Evolutionary conservation across 2,888 invertebrate genomes (phyloP).

Genomic region (Schizaphis graminum): DNA sequence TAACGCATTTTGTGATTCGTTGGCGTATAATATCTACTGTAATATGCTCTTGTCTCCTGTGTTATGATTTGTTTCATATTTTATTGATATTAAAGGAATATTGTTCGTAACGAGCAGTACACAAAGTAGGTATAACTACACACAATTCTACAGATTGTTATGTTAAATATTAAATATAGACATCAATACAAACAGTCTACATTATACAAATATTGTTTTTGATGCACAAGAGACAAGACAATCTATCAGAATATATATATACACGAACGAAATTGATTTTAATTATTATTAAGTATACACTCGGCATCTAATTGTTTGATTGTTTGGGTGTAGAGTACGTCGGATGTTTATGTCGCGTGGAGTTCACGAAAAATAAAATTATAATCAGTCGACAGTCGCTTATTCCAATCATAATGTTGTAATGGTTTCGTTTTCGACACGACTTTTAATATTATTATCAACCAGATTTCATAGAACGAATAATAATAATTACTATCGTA

Average conservation of each 20-base stretch:
- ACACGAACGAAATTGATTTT: background rate
- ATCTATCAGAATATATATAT: background rate
- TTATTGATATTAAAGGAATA: background rate
- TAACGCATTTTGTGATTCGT: background rate
- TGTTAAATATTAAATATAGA: background rate
- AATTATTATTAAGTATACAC: background rate
- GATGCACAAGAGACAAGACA: background rate
- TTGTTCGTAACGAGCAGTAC: background rate
- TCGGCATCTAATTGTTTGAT: background rate
- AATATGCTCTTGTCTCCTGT: background rate
- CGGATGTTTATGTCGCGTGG: background rate
- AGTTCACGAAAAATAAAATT: background rate
- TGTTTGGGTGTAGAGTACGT: background rate
- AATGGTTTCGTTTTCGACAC: background rate
- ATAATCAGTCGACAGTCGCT: background rate
- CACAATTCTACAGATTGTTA: background rate
- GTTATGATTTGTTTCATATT: background rate
- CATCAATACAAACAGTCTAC: background rate
- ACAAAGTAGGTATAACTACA: background rate
- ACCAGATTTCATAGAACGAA: background rate
- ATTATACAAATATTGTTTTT: background rate
- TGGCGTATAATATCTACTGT: background rate
- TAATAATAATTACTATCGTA: background rate
- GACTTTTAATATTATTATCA: background rate
- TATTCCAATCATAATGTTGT: background rate